Conservation (phyloP, 2,888 invertebrate species). For the Petrolisthes cinctipes region DNA sequence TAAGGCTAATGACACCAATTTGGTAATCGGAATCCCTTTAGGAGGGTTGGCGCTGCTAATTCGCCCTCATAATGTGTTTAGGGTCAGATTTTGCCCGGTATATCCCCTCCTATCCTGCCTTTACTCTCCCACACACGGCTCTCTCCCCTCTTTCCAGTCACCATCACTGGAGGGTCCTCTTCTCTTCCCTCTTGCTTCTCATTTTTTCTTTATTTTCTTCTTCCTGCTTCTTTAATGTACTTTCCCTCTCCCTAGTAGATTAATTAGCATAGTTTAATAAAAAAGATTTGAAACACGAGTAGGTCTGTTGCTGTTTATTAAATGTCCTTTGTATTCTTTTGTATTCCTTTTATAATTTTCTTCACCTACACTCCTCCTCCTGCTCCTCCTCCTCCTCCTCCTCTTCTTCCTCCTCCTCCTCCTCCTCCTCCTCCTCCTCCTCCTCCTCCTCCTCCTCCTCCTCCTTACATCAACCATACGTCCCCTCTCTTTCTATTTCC, state of each 20-base stretch:
- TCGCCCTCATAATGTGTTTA: constrained; percentile 45
- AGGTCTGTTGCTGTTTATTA: no score
- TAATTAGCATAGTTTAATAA: no score
- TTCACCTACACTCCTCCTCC: background rate
- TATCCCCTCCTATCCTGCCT: constrained; percentile 28
- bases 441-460: background rate
- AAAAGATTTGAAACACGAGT: no score
- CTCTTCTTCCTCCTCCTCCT: background rate
- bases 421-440: background rate
- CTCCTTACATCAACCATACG: background rate
- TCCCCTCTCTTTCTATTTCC: background rate
- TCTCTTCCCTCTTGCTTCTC: background rate
- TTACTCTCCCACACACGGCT: background rate
- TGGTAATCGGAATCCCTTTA: constrained; percentile 44
- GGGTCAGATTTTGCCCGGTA: constrained; percentile 34
- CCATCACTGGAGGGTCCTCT: no score
- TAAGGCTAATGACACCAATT: constrained; percentile 46
- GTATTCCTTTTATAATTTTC: background rate
- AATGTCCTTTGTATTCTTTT: no score
- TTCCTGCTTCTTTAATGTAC: no score
- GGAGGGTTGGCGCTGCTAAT: constrained; percentile 39
- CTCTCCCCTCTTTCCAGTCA: background rate
- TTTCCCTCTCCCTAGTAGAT: no score
- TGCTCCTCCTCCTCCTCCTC: constrained; percentile 25
- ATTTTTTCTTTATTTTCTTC: no score